phyloP scores from a whole-genome alignment of 2,797 vertebrate species.

The Babyrousa celebensis region DNA sequence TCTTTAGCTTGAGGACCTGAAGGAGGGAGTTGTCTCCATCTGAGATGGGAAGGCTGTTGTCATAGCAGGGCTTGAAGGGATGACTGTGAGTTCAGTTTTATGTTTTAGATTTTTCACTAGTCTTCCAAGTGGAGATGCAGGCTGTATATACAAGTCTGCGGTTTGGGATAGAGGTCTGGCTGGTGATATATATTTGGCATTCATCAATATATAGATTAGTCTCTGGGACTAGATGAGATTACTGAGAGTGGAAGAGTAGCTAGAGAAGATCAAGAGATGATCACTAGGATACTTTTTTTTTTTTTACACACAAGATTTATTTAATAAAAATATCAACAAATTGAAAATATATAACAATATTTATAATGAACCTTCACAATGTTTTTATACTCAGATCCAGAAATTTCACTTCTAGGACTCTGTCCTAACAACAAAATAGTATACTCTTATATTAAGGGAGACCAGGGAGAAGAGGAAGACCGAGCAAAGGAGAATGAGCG shows the following conservation, averaged over 20 bases:
- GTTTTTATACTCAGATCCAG: neutral
- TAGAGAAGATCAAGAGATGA: neutral
- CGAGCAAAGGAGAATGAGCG: neutral
- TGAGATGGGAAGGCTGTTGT: neutral
- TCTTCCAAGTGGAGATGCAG: neutral
- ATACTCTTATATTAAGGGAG: neutral
- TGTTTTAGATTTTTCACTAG: neutral
- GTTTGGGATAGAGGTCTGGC: neutral
- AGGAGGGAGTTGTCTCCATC: neutral
- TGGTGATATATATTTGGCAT: neutral
- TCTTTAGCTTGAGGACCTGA: neutral
- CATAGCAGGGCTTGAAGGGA: neutral
- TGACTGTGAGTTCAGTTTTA: neutral
- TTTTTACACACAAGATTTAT: neutral
- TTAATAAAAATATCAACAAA: slow-evolving; percentile 46
- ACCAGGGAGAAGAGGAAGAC: neutral
- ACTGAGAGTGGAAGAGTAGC: neutral
- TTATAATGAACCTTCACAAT: neutral
- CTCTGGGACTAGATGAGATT: neutral
- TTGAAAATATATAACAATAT: neutral
- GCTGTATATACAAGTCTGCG: neutral
- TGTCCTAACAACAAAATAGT: slow-evolving; percentile 2
- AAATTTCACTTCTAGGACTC: slow-evolving; percentile 34
- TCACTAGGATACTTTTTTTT: neutral
- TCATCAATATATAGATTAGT: neutral